A percentile compares a stretch with the other conserved stretches of the same genome.
Evolutionary conservation across 2,888 invertebrate genomes (phyloP).

Genomic region (Cryptocephalus moraei): DNA sequence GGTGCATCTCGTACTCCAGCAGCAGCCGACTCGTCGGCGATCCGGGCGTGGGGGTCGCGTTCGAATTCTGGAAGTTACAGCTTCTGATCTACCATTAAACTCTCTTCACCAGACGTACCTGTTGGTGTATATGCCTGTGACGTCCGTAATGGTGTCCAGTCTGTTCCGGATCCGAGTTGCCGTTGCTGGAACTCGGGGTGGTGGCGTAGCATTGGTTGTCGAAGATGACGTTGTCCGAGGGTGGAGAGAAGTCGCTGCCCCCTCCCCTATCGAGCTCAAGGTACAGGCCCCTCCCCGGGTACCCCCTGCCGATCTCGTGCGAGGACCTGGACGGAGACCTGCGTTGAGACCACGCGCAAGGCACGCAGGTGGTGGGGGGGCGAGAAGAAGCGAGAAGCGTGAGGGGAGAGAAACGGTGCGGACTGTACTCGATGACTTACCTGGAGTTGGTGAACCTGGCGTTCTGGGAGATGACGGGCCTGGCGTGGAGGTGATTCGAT

Average conservation of each 20-base stretch:
- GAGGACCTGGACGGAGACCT: conserved; percentile 46
- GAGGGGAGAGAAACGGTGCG: too few relatives aligned
- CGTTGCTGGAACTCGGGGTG: conserved; percentile 87
- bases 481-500: conserved; percentile 41
- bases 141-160: conserved; percentile 52
- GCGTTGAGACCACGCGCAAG: conserved; percentile 57
- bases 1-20: conserved; percentile 88
- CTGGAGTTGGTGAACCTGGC: conserved; percentile 54
- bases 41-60: conserved; percentile 66
- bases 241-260: conserved; percentile 62
- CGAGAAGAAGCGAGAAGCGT: too few relatives aligned
- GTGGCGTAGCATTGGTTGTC: conserved; percentile 94
- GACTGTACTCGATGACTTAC: conserved; percentile 28
- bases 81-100: too few relatives aligned
- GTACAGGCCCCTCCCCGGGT: conserved; percentile 65
- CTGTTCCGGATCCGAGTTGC: conserved; percentile 80
- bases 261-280: conserved; percentile 64
- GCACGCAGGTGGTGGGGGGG: conserved; percentile 45
- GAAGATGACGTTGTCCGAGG: conserved; percentile 88
- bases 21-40: conserved; percentile 77
- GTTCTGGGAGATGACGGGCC: conserved; percentile 53
- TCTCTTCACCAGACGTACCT: too few relatives aligned
- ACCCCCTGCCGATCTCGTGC: conserved; percentile 62
- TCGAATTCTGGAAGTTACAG: conserved; percentile 41
- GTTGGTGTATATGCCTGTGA: conserved; percentile 54